Evolutionary conservation across 2,113 vertebrate species (phyloP), one percentile per base, ranked within the genome.

Genomic region (Corythoichthys intestinalis): DNA sequence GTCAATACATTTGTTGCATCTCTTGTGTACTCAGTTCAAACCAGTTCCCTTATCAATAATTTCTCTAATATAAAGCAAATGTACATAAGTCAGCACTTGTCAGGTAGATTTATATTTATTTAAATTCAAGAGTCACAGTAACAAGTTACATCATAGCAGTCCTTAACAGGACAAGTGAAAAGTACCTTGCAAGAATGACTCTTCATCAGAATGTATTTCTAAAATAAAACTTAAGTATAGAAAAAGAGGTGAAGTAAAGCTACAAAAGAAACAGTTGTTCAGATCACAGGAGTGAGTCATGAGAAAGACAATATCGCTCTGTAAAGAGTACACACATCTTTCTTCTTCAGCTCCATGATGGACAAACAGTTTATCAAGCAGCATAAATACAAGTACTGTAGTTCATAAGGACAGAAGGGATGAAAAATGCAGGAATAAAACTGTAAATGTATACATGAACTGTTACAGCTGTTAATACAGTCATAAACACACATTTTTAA

Each of bases 61-160:
- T 60, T 6, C 0, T 17, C 37, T 6, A 14, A 38, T 12, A 12
- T 41, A 6, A 60, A 1, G 13, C 20, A 6, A 65, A 59, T 13
- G 9, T 35, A 59, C 6, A n/a, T 48, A 69, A 44, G 39, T 46
- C n/a, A 28, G n/a, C 13, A 9, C 9, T 12, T 0, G 2, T 12
- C 4, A 63, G 20, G 38, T 10, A 41, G 1, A 38, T 64, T 78
- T 44, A 62, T 64, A 83, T 91, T 90, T 89, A 83, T 85, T 88
- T 82, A 76, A 86, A 87, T 87, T 70, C 76, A 89, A 89, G 85
- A 90, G 89, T 91, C 90, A 92, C 88, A 92, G 87, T 73, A 77
- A 92, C 89, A 91, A 91, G 90, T 90, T 89, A 90, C 87, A 88
- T 86, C 87, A 91, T 89, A 84, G 84, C 88, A 90, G 88, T 91